These are phyloP conservation scores for Acleris holmiana DNA, from an alignment of 2,888 invertebrate genomes.

Conservation along the genomic window DNA sequence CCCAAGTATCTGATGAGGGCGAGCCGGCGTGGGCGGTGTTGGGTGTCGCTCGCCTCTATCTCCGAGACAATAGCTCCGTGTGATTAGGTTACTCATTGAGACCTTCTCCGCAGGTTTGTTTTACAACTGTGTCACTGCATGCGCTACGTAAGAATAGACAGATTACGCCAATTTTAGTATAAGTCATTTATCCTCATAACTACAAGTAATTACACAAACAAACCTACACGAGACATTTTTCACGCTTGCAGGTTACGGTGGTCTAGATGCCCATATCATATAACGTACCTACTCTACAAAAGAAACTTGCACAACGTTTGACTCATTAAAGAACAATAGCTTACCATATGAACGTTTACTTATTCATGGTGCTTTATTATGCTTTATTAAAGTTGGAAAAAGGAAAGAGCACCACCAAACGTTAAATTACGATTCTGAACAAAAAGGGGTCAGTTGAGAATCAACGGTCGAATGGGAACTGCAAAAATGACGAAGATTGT, in stretches of 20 bases:
- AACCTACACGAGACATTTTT: conserved; percentile 22
- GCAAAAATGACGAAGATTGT: conserved; percentile 75
- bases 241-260: conserved; percentile 11
- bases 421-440: conserved; percentile 68
- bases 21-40: conserved; percentile 39
- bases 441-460: conserved; percentile 64
- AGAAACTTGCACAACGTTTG: conserved; percentile 57
- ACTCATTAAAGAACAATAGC: conserved; percentile 73
- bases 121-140: conserved; percentile 21
- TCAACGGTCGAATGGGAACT: conserved; percentile 64
- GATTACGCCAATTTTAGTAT: background rate
- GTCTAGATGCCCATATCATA: conserved; percentile 50
- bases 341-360: conserved; percentile 66
- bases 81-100: conserved; percentile 31
- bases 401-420: conserved; percentile 55
- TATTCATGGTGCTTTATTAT: conserved; percentile 72
- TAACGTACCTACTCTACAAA: conserved; percentile 51
- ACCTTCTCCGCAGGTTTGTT: conserved; percentile 22
- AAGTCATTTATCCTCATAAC: background rate
- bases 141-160: background rate
- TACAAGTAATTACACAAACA: conserved; percentile 21
- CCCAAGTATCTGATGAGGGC: conserved; percentile 62
- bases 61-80: conserved; percentile 34
- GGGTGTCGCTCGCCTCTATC: conserved; percentile 17
- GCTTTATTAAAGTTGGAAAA: conserved; percentile 70